A percentile compares a stretch with the other conserved stretches of the same genome.
Evolutionary conservation across 2,888 invertebrate genomes (phyloP).

Genomic region (Acanthosepion pharaonis): DNA sequence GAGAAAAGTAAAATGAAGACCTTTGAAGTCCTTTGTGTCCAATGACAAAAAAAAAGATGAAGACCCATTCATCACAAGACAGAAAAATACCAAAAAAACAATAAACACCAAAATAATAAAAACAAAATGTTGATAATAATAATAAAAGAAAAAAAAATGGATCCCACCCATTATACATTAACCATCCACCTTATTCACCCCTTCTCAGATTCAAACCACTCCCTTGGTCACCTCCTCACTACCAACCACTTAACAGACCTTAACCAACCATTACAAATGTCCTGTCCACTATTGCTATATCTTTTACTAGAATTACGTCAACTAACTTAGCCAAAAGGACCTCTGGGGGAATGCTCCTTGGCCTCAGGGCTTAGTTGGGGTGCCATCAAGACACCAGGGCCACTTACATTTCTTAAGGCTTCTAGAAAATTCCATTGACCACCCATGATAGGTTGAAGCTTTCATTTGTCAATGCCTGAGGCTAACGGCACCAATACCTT

Average conservation of each 20-base stretch:
- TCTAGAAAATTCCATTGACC: constrained; percentile 33
- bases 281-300: neutral
- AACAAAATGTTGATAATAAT: neutral
- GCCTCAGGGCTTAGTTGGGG: neutral
- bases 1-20: neutral
- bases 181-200: neutral
- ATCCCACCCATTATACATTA: neutral
- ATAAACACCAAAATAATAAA: neutral
- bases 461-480: neutral
- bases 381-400: neutral
- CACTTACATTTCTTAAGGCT: constrained; percentile 33
- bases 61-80: no score
- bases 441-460: neutral
- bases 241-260: neutral
- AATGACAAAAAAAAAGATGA: neutral
- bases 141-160: neutral
- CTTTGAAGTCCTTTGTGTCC: neutral
- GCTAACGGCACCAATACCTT: neutral
- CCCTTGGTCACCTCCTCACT: neutral
- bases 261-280: neutral
- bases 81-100: neutral
- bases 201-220: neutral
- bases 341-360: neutral
- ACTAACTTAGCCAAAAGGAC: neutral
- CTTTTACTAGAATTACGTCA: neutral